Evolutionary conservation across 2,888 invertebrate species (phyloP), one percentile per base, ranked within the genome.

Genomic region (Xestoiulus laeticollis): DNA sequence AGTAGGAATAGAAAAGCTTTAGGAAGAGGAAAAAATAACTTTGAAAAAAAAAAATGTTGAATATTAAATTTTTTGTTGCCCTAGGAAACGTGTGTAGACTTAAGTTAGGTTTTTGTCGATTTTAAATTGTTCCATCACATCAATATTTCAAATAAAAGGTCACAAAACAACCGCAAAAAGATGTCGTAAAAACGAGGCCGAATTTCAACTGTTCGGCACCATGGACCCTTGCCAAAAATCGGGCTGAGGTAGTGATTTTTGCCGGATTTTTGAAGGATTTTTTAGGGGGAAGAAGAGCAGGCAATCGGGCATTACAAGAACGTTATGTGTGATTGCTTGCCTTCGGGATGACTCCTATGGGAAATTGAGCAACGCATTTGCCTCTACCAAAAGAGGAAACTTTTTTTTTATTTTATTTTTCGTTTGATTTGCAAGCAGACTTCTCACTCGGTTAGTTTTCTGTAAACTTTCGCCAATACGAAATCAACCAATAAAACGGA

Each of bases 91-190:
- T 68, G 68, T 68, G 68, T 26, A n/a, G 68, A 68, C 68, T 68
- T 68, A 26, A 68, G 68, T 68, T 26, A 2, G 26, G 68, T 16
- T 26, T 68, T 68, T 68, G 68, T 68, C 26, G 68, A 68, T 68
- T 26, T 68, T 68, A 68, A 68, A 68, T 68, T 68, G 68, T 68
- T 68, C 68, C n/a, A 68, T 68, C 68, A n/a, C 68, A 68, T 68
- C 68, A 68, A 68, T 68, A 68, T 68, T 68, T 68, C 68, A 68
- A 68, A 26, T 68, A 68, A 68, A 68, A 68, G 68, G 68, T 68
- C 68, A 68, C 68, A 68, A 68, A 68, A 68, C 68, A 68, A 26
- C 59, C 59, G 59, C 59, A 59, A 59, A 59, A 59, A 59, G n/a
- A 4, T 59, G 59, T 68, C 68, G 26, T 68, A 68, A 68, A 68